Evolutionary conservation across 2,113 vertebrate species (phyloP).

Genomic region (Pseudois nayaur): DNA sequence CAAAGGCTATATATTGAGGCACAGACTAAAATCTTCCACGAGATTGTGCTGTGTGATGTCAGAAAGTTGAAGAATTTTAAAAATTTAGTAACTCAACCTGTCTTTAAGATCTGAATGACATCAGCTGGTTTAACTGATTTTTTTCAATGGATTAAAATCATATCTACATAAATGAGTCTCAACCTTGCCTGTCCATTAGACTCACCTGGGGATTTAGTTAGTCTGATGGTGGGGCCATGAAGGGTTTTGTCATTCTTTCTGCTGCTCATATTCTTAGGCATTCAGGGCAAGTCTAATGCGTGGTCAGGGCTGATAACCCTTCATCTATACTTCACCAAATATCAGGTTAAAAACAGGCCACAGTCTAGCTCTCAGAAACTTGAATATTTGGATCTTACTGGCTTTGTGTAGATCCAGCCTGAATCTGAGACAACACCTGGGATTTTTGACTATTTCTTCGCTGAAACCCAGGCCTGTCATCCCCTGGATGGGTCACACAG

Average conservation of each 20-base stretch:
- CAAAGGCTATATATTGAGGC: not conserved
- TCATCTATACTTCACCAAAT: not conserved
- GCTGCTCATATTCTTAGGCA: not conserved
- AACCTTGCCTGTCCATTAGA: not conserved
- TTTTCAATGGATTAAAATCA: not conserved
- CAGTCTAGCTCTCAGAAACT: not conserved
- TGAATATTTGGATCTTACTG: not conserved
- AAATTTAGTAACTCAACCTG: not conserved
- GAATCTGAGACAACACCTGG: not conserved
- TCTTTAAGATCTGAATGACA: not conserved
- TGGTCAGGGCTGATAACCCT: not conserved
- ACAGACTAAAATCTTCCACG: not conserved
- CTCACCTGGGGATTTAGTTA: not conserved
- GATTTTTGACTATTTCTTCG: not conserved
- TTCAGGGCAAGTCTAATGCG: not conserved
- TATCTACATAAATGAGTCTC: not conserved
- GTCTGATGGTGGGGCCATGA: rapidly evolving
- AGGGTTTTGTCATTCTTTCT: not conserved
- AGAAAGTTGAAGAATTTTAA: not conserved
- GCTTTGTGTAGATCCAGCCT: not conserved
- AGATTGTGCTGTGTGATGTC: not conserved
- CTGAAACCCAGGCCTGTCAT: not conserved
- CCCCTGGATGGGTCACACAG: not conserved
- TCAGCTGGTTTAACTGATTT: not conserved
- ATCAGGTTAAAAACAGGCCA: not conserved